Evolutionary conservation across 2,888 invertebrate genomes (phyloP).

Genomic region (Tenthredo scrophulariae): DNA sequence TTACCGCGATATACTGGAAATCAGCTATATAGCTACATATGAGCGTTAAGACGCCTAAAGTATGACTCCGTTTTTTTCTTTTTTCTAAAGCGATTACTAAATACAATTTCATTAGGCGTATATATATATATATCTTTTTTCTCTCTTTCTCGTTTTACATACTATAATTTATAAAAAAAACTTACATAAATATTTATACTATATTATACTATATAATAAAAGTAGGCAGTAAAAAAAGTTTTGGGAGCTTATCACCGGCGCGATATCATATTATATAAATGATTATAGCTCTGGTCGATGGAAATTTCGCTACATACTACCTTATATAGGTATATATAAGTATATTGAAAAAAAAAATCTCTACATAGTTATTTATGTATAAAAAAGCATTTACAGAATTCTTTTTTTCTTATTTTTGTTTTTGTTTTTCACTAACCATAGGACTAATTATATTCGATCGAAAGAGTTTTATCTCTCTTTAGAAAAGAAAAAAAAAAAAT

Average conservation of each 20-base stretch:
- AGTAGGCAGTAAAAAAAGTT: neutral
- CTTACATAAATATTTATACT: neutral
- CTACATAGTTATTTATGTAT: neutral
- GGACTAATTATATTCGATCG: too few relatives aligned
- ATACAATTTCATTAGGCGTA: neutral
- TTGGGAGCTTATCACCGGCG: neutral
- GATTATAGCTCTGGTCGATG: neutral
- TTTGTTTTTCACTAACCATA: neutral
- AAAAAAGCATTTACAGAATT: neutral
- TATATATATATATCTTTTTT: neutral
- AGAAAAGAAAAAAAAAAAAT: too few relatives aligned
- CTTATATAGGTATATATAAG: too few relatives aligned
- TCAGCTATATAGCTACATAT: neutral
- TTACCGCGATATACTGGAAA: neutral
- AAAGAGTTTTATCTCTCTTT: too few relatives aligned
- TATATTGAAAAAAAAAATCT: neutral
- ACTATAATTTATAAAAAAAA: slow-evolving; percentile 1
- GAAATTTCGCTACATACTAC: neutral
- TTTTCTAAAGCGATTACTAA: neutral
- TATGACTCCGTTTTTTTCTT: neutral
- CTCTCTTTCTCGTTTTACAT: neutral
- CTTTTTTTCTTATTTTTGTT: too few relatives aligned
- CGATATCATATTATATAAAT: neutral
- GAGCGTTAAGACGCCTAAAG: neutral
- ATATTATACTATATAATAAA: neutral